phyloP scores from a whole-genome alignment of 2,888 invertebrate genomes.

The Muschampia plurimacula region DNA sequence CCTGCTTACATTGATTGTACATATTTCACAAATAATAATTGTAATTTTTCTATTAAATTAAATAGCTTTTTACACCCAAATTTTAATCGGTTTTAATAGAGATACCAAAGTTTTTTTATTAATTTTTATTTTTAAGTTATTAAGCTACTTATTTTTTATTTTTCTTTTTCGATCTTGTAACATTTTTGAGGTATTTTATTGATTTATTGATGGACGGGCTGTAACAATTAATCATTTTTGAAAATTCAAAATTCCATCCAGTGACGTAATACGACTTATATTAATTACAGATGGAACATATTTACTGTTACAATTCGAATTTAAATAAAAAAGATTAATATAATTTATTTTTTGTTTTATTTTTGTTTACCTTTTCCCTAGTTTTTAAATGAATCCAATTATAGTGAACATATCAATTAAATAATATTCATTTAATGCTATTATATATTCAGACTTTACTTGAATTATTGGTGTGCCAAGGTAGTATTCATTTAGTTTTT shows the following conservation, averaged over 20 bases:
- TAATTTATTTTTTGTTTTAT: constrained; percentile 68
- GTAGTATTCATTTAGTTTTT: constrained; percentile 43
- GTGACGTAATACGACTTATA: constrained; percentile 77
- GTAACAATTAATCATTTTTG: constrained; percentile 47
- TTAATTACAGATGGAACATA: constrained; percentile 64
- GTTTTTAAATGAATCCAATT: constrained; percentile 55
- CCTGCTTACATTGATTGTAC: constrained; percentile 69
- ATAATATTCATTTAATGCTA: constrained; percentile 47
- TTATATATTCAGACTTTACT: constrained; percentile 32
- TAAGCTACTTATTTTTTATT: constrained; percentile 72
- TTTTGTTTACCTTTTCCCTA: constrained; percentile 58
- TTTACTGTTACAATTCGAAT: constrained; percentile 83
- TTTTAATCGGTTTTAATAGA: constrained; percentile 83
- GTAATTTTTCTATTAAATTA: constrained; percentile 72
- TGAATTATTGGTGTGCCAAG: constrained; percentile 48
- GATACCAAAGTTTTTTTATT: constrained; percentile 83
- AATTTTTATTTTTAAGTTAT: constrained; percentile 79
- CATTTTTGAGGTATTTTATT: constrained; percentile 48
- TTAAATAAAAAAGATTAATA: constrained; percentile 73
- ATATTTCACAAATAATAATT: constrained; percentile 67
- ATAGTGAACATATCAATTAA: constrained; percentile 73
- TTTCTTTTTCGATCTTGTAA: constrained; percentile 69
- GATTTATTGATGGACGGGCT: constrained; percentile 47
- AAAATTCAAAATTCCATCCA: constrained; percentile 76
- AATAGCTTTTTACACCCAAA: constrained; percentile 78